Percentiles rank a stretch among this genome's conserved stretches.
These are phyloP conservation scores for Drosophila elegans DNA, from an alignment of 1,140 invertebrate species.

Conservation along the genomic window DNA sequence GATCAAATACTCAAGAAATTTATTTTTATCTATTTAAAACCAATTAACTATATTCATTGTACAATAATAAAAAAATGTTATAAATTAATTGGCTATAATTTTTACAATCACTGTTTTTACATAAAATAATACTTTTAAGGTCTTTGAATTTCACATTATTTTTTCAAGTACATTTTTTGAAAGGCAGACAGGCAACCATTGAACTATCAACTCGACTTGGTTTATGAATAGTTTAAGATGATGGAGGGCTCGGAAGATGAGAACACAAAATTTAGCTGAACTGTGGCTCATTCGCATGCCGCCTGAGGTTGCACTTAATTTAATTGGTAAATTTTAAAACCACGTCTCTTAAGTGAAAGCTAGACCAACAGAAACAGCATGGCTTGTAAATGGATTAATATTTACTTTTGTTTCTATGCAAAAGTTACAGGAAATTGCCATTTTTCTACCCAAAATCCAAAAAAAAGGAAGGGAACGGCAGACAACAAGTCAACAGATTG, in stretches of 20 bases:
- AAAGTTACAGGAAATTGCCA: slow-evolving; percentile 77
- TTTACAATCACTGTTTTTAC: too few relatives aligned
- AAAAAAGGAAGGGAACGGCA: slow-evolving; percentile 27
- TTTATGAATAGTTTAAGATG: slow-evolving; percentile 78
- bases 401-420: slow-evolving; percentile 71
- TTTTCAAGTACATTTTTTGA: slow-evolving; percentile 18
- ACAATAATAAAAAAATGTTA: too few relatives aligned
- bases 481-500: slow-evolving; percentile 80
- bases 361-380: slow-evolving; percentile 20
- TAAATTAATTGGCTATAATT: too few relatives aligned
- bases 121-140: too few relatives aligned
- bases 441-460: slow-evolving; percentile 71
- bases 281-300: slow-evolving; percentile 72
- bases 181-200: slow-evolving; percentile 20
- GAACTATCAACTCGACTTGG: slow-evolving; percentile 65
- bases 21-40: too few relatives aligned
- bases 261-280: slow-evolving; percentile 18
- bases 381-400: slow-evolving; percentile 79
- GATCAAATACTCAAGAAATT: too few relatives aligned
- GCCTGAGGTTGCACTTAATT: slow-evolving; percentile 84
- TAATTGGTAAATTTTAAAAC: slow-evolving; percentile 84
- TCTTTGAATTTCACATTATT: not conserved
- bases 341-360: slow-evolving; percentile 71
- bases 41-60: too few relatives aligned
- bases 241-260: slow-evolving; percentile 13